These are phyloP conservation scores for Drusus annulatus DNA, from an alignment of 1,140 invertebrate genomes.

Conservation along the genomic window DNA sequence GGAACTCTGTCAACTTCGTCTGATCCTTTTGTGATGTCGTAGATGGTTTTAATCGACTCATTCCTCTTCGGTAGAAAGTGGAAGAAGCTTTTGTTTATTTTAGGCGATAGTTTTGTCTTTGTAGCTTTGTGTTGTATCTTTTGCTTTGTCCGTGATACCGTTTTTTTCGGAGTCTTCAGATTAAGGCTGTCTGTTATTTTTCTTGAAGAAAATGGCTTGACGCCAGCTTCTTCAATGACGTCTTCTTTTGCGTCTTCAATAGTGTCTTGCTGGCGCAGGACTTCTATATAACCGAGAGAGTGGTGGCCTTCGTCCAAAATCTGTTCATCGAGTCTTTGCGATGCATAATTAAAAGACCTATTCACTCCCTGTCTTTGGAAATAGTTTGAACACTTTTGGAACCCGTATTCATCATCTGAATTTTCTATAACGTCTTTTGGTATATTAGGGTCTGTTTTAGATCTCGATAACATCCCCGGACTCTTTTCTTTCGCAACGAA, in stretches of 20 bases:
- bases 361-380: conserved; percentile 70
- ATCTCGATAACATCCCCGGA: conserved; percentile 8
- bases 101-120: conserved; percentile 61
- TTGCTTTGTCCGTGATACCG: conserved; percentile 50
- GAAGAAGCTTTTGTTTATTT: conserved; percentile 61
- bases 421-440: conserved; percentile 14
- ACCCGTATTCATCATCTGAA: conserved; percentile 40
- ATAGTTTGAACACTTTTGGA: conserved; percentile 45
- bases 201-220: conserved; percentile 66
- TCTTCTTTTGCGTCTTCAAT: conserved; percentile 60
- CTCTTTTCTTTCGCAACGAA: conserved; percentile 40
- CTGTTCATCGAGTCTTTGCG: conserved; percentile 68
- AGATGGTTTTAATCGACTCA: conserved; percentile 59
- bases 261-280: conserved; percentile 35
- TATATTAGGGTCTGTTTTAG: conserved; percentile 19
- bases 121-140: conserved; percentile 63
- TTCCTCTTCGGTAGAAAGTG: conserved; percentile 66
- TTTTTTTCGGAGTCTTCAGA: conserved; percentile 69
- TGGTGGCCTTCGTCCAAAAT: conserved; percentile 69
- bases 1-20: conserved; percentile 67
- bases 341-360: conserved; percentile 68
- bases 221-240: conserved; percentile 61
- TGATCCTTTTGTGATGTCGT: conserved; percentile 63
- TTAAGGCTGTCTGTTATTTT: conserved; percentile 70
- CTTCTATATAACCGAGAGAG: conserved; percentile 69